Conservation (phyloP, 2,888 invertebrate genomes). For the Rotaria socialis region DNA sequence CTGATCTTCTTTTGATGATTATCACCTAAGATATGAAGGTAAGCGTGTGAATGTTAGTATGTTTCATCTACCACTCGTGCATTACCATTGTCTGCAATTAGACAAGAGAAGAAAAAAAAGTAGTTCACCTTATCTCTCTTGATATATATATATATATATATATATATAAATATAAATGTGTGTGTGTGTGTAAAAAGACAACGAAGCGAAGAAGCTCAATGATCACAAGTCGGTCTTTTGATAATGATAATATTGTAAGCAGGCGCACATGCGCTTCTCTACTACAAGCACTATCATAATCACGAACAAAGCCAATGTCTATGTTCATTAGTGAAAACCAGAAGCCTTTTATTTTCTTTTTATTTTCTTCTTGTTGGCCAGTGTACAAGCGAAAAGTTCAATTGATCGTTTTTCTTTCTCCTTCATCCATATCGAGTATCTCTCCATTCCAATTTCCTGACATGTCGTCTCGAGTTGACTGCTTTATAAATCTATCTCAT, state of each 20-base stretch:
- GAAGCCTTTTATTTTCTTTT: not conserved
- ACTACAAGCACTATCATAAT: not conserved
- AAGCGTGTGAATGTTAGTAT: not conserved
- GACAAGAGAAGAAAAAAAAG: not conserved
- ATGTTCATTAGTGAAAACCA: slow-evolving; percentile 29
- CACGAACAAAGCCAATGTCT: not conserved
- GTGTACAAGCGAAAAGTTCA: not conserved
- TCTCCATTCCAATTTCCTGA: slow-evolving; percentile 26
- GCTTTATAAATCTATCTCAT: slow-evolving; percentile 26
- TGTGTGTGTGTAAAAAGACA: not conserved
- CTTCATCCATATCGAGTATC: slow-evolving; percentile 26
- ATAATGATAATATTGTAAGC: not conserved
- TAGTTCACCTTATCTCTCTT: slow-evolving; percentile 17
- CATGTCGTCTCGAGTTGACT: slow-evolving; percentile 26
- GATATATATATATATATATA: not conserved
- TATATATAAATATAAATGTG: not conserved
- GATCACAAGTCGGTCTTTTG: not conserved
- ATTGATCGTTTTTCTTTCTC: slow-evolving; percentile 11
- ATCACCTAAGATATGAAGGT: not conserved
- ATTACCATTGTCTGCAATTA: slow-evolving; percentile 5
- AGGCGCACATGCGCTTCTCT: not conserved
- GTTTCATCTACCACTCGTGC: slow-evolving; percentile 20
- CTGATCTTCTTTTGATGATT: slow-evolving; percentile 4
- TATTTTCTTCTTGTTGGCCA: not conserved
- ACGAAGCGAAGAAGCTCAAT: not conserved